Evolutionary conservation across 1,140 invertebrate genomes (phyloP), one percentile per base, ranked within the genome.

Genomic region (Argopecten irradians): DNA sequence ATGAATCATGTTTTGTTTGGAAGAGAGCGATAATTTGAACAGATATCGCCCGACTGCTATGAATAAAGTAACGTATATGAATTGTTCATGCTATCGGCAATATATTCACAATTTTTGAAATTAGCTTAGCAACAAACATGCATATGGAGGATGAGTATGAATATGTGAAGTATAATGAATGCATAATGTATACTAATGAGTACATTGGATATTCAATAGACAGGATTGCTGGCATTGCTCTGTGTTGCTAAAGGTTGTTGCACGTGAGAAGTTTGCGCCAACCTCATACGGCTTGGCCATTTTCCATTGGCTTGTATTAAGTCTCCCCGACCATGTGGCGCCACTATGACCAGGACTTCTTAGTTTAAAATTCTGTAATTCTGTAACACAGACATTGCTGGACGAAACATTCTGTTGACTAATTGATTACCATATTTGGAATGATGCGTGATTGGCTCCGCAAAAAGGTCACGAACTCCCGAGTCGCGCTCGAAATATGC

Each of bases 391-490:
- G 28, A 28, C 55, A 71, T 71, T 22, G 55, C 55, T 71, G 55
- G 55, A 71, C 19, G 7, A 11, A 28, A 71, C 8, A 71, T 5
- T 28, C 5, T 71, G 22, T 71, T 0, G 8, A n/a, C 16, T 71
- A 71, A 71, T 71, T 71, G 55, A 71, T 28, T 71, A 71, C 55
- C 55, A 71, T 71, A 71, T 71, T 28, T 71, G 55, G 55, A 71
- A 28, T 71, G 55, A 71, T 71, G 16, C 55, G 8, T 71, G 55
- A 71, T 71, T 71, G 55, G 55, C 55, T 71, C 22, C 13, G 22
- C n/a, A 8, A 71, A 71, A 28, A 71, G 55, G 55, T 71, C 55
- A 71, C 22, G 55, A 71, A 22, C 55, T 71, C 28, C 55, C 19
- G 5, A 28, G 55, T 8, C n/a, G 55, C 55, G 22, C 16, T 3